A percentile compares a stretch with the other conserved stretches of the same genome.
These are phyloP conservation scores for Phalacrocorax carbo DNA, from an alignment of 2,113 vertebrate species.

Conservation along the genomic window DNA sequence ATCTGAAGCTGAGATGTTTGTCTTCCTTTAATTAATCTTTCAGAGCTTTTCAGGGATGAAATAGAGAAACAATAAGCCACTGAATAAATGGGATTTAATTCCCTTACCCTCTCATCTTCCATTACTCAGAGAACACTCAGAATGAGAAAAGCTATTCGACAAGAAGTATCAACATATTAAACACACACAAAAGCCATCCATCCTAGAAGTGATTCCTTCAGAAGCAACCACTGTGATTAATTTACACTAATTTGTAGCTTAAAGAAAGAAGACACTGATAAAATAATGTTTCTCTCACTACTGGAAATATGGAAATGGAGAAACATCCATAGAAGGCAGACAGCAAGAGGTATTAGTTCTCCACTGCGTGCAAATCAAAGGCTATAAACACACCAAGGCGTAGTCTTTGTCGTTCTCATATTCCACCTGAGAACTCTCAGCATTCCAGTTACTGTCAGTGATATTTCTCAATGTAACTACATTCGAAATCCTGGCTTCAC, in stretches of 20 bases:
- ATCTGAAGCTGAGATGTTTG: not conserved
- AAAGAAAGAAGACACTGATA: not conserved
- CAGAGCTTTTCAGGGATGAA: not conserved
- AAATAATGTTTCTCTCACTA: not conserved
- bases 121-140: not conserved
- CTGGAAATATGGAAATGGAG: not conserved
- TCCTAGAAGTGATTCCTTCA: not conserved
- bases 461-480: not conserved
- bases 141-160: not conserved
- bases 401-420: not conserved
- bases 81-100: conserved; percentile 39
- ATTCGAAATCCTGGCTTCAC: not conserved
- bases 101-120: conserved; percentile 22
- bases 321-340: not conserved
- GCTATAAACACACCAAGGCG: not conserved
- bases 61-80: conserved; percentile 18
- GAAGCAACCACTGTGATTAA: not conserved
- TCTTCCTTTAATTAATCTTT: conserved; percentile 27
- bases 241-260: not conserved
- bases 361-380: not conserved
- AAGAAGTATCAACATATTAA: conserved; percentile 29
- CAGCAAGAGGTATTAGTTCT: not conserved
- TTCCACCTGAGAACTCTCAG: not conserved
- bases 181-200: conserved; percentile 12
- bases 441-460: not conserved